Conservation (phyloP, 2,888 invertebrate genomes). For the Drosophila picticornis region DNA sequence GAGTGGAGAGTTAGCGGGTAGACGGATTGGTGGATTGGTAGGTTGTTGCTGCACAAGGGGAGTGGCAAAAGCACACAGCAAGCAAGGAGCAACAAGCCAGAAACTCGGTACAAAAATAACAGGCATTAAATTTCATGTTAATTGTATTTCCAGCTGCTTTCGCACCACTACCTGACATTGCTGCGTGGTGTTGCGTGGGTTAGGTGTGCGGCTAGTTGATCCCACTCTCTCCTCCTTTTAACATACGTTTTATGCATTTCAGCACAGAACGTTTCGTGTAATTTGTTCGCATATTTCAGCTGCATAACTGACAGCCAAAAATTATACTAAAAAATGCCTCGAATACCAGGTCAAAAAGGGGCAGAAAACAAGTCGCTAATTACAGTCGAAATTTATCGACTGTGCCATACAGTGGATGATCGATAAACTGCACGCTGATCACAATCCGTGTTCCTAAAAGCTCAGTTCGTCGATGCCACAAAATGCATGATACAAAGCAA, state of each 20-base stretch:
- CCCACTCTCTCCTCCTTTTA: neutral
- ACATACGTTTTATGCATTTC: conserved; percentile 55
- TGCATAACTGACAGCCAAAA: conserved; percentile 66
- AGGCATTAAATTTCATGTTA: conserved; percentile 75
- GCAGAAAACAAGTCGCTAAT: neutral
- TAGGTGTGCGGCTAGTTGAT: neutral
- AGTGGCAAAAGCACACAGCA: conserved; percentile 16
- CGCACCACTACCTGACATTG: neutral
- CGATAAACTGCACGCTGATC: neutral
- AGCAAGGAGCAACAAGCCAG: conserved; percentile 15
- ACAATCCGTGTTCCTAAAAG: neutral
- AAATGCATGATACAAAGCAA: neutral
- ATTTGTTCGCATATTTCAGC: conserved; percentile 75
- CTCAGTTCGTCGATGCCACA: too few relatives aligned
- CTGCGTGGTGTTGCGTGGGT: neutral
- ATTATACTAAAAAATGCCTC: conserved; percentile 76
- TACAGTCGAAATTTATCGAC: conserved; percentile 1
- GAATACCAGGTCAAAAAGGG: conserved; percentile 50
- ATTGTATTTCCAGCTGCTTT: conserved; percentile 51
- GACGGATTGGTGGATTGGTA: neutral
- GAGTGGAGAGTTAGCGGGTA: neutral
- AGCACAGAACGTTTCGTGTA: conserved; percentile 45
- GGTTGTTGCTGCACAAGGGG: neutral
- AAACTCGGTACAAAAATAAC: conserved; percentile 53
- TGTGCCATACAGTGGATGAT: neutral